Evolutionary conservation across 2,797 vertebrate species (phyloP).

Genomic region (Garrulus glandarius): DNA sequence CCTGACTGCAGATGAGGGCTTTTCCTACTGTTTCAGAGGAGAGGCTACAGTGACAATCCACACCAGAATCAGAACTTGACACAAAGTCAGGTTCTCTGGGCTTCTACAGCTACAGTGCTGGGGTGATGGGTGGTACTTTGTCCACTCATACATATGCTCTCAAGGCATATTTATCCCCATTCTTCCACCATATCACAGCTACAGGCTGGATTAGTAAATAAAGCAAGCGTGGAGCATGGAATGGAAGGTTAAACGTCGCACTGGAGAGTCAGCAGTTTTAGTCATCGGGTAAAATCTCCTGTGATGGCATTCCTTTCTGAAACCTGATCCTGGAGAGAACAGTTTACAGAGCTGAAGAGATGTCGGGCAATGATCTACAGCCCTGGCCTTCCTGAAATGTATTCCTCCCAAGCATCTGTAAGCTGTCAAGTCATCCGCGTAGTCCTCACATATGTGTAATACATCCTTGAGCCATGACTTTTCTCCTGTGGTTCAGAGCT

Average conservation of each 20-base stretch:
- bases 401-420: constrained; percentile 33
- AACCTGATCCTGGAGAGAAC: not conserved
- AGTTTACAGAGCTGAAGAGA: constrained; percentile 1
- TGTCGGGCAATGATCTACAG: not conserved
- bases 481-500: not conserved
- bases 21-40: not conserved
- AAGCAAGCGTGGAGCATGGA: not conserved
- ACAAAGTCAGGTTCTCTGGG: not conserved
- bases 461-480: constrained; percentile 53
- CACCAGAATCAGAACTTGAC: not conserved
- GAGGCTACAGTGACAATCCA: not conserved
- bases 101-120: not conserved
- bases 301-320: constrained; percentile 7
- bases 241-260: not conserved
- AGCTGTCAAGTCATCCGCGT: not conserved
- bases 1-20: not conserved
- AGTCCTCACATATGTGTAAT: not conserved
- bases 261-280: constrained; percentile 45
- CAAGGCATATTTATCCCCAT: not conserved
- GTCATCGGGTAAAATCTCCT: constrained; percentile 15
- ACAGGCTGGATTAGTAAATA: not conserved
- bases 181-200: not conserved
- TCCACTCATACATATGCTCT: not conserved
- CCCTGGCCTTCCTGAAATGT: constrained; percentile 3
- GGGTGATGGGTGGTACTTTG: not conserved